A percentile compares a stretch with the other conserved stretches of the same genome.
phyloP scores from a whole-genome alignment of 2,888 invertebrate species.

The Napeogenes sylphis region DNA sequence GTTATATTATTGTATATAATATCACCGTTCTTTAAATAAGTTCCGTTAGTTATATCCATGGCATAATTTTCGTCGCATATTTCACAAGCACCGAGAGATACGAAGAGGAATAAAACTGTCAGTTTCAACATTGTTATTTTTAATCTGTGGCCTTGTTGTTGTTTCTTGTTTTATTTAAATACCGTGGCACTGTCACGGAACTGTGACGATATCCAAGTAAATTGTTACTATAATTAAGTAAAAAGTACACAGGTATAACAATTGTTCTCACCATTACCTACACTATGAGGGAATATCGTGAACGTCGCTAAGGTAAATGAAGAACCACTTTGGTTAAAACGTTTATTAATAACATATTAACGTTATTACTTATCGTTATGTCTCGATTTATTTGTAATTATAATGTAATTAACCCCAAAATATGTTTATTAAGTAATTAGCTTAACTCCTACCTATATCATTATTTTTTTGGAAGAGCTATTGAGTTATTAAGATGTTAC shows the following conservation, averaged over 20 bases:
- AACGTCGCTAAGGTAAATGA: background rate
- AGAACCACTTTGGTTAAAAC: background rate
- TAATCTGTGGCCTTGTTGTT: constrained; percentile 7
- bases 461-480: background rate
- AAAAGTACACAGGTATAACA: background rate
- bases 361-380: background rate
- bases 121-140: constrained; percentile 27
- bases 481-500: background rate
- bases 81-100: constrained; percentile 30
- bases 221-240: background rate
- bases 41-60: constrained; percentile 47
- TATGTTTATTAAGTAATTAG: constrained; percentile 4
- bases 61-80: constrained; percentile 38
- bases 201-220: constrained; percentile 11
- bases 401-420: constrained; percentile 3
- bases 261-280: background rate
- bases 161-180: background rate
- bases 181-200: background rate
- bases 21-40: constrained; percentile 35
- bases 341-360: background rate
- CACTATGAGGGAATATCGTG: background rate
- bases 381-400: background rate
- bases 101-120: constrained; percentile 31
- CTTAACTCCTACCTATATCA: background rate
- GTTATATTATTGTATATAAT: constrained; percentile 38